These are phyloP conservation scores for Trachelus iudaicus DNA, from an alignment of 2,888 invertebrate species.

Conservation along the genomic window DNA sequence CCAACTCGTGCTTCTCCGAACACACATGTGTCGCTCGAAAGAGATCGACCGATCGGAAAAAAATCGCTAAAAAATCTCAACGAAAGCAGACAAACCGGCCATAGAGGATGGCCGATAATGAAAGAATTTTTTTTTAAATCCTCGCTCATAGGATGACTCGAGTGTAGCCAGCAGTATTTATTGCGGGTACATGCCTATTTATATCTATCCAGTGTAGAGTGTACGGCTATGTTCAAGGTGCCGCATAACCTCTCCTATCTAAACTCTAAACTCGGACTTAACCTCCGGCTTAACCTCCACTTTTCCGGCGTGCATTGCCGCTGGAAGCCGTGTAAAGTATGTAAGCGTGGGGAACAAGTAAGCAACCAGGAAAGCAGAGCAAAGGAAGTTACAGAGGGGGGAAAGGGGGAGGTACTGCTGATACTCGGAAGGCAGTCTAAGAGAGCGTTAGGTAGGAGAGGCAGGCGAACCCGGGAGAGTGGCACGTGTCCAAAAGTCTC, in stretches of 20 bases:
- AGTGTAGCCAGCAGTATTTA: neutral
- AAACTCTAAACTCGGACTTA: neutral
- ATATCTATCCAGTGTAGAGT: neutral
- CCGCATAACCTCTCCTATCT: neutral
- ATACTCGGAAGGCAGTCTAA: neutral
- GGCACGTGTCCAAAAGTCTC: neutral
- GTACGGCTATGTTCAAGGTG: neutral
- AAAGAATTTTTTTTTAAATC: neutral
- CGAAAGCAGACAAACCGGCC: neutral
- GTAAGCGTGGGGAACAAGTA: neutral
- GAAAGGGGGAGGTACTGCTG: neutral
- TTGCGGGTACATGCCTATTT: neutral
- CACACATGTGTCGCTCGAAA: neutral
- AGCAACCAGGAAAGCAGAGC: neutral
- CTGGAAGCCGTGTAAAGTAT: neutral
- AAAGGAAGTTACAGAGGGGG: neutral
- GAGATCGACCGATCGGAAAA: neutral
- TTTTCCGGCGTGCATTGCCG: neutral
- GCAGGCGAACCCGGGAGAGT: neutral
- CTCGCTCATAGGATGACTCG: neutral
- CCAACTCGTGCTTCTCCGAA: neutral
- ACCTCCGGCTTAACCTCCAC: neutral
- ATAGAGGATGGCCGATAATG: neutral
- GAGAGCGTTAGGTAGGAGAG: neutral
- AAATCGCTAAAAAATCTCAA: neutral